phyloP scores from a whole-genome alignment of 2,797 vertebrate species.

The Adelosebastes latens region DNA sequence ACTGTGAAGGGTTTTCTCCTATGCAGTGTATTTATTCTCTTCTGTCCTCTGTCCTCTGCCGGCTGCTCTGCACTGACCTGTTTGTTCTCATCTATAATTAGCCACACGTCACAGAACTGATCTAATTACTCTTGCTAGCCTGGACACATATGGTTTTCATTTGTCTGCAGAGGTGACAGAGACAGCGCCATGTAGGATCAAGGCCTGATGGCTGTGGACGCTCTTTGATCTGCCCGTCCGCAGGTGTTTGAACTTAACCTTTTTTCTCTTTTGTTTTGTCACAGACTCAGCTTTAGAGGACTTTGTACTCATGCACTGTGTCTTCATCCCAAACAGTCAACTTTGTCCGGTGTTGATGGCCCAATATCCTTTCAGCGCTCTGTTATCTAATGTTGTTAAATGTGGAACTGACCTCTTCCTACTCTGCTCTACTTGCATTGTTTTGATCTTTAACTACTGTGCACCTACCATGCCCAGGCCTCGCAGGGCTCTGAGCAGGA shows the following conservation, averaged over 20 bases:
- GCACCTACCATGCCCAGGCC: slow-evolving; percentile 94
- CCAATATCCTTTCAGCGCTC: slow-evolving; percentile 93
- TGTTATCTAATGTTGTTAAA: not conserved
- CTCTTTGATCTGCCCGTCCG: slow-evolving; percentile 47
- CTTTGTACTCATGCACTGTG: slow-evolving; percentile 96
- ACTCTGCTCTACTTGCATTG: not conserved
- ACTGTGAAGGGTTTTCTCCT: slow-evolving; percentile 32
- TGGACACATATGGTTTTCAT: slow-evolving; percentile 62
- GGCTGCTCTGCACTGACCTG: slow-evolving; percentile 55
- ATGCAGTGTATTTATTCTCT: slow-evolving; percentile 8
- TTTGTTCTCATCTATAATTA: slow-evolving; percentile 72
- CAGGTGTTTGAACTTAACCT: slow-evolving; percentile 30
- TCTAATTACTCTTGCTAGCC: slow-evolving; percentile 63
- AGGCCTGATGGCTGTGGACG: slow-evolving; percentile 12
- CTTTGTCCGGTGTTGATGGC: slow-evolving; percentile 92
- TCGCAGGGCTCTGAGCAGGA: slow-evolving; percentile 97
- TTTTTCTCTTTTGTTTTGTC: slow-evolving; percentile 15
- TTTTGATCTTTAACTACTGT: slow-evolving; percentile 84
- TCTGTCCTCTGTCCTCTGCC: slow-evolving; percentile 2
- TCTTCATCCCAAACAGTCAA: slow-evolving; percentile 95
- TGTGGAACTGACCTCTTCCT: not conserved
- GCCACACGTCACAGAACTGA: slow-evolving; percentile 65
- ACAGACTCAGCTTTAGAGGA: slow-evolving; percentile 93
- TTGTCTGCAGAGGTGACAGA: slow-evolving; percentile 57
- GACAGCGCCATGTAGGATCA: slow-evolving; percentile 29